A percentile compares a stretch with the other conserved stretches of the same genome.
These are phyloP conservation scores for Lasioglossum albipes DNA, from an alignment of 1,140 invertebrate genomes.

Conservation along the genomic window DNA sequence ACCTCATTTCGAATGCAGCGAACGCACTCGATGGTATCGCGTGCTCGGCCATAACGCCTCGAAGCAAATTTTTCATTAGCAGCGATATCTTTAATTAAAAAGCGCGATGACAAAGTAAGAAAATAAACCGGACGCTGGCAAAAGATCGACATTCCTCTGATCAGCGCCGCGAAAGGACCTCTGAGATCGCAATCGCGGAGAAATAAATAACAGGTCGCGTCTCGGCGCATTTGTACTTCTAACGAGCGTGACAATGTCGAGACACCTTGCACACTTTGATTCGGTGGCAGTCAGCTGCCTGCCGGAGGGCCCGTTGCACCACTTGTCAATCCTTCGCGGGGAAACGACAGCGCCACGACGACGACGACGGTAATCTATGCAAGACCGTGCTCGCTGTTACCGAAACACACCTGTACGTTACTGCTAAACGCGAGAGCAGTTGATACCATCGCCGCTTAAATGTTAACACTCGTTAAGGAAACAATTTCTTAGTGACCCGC, in stretches of 20 bases:
- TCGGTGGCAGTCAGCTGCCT: constrained; percentile 60
- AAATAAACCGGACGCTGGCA: neutral
- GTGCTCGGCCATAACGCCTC: too few relatives aligned
- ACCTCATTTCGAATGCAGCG: neutral
- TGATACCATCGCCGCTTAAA: neutral
- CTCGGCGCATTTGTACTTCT: constrained; percentile 31
- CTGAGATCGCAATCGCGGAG: constrained; percentile 20
- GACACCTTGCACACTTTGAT: constrained; percentile 44
- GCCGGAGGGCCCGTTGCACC: constrained; percentile 32
- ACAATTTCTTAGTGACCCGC: constrained; percentile 3
- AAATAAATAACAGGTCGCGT: constrained; percentile 27
- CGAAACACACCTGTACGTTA: constrained; percentile 47
- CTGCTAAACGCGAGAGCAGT: neutral
- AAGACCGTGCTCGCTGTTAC: constrained; percentile 7
- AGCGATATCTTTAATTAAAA: neutral
- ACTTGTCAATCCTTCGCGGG: constrained; percentile 42
- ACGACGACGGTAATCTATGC: constrained; percentile 63
- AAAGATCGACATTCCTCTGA: constrained; percentile 3
- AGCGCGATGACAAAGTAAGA: neutral
- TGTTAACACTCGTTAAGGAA: neutral
- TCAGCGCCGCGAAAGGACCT: constrained; percentile 13
- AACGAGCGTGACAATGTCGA: constrained; percentile 42
- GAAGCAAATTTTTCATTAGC: neutral
- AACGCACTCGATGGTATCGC: neutral
- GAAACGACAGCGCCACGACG: constrained; percentile 21